These are phyloP conservation scores for Limnephilus rhombicus DNA, from an alignment of 2,888 invertebrate species.

Conservation along the genomic window DNA sequence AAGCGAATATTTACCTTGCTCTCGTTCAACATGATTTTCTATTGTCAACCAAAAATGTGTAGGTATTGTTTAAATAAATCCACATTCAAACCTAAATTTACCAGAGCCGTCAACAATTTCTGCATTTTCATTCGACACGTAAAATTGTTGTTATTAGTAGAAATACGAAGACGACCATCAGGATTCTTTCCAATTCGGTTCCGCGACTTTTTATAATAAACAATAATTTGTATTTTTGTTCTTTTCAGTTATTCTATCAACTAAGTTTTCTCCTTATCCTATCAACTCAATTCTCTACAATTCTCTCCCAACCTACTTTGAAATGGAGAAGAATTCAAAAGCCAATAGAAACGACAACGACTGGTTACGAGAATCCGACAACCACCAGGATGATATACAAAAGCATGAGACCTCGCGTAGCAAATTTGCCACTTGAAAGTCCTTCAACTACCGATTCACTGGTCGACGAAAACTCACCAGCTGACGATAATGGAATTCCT, in stretches of 20 bases:
- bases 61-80: too few relatives aligned
- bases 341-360: not conserved
- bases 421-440: not conserved
- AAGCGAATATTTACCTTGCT: too few relatives aligned
- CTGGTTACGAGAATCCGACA: not conserved
- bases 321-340: not conserved
- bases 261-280: not conserved
- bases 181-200: too few relatives aligned
- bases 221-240: not conserved
- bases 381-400: not conserved
- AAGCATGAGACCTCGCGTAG: not conserved
- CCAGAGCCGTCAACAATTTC: too few relatives aligned
- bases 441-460: not conserved
- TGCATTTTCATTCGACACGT: too few relatives aligned
- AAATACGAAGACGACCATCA: too few relatives aligned
- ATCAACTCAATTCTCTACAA: not conserved
- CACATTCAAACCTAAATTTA: too few relatives aligned
- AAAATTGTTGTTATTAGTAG: too few relatives aligned
- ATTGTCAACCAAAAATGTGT: too few relatives aligned
- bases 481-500: too few relatives aligned
- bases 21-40: too few relatives aligned
- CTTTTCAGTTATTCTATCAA: constrained; percentile 22
- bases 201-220: too few relatives aligned
- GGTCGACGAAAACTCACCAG: not conserved
- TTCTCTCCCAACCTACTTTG: not conserved